A percentile compares a stretch with the other conserved stretches of the same genome.
Evolutionary conservation across 2,797 vertebrate species (phyloP).

Genomic region (Lacerta bilineata): DNA sequence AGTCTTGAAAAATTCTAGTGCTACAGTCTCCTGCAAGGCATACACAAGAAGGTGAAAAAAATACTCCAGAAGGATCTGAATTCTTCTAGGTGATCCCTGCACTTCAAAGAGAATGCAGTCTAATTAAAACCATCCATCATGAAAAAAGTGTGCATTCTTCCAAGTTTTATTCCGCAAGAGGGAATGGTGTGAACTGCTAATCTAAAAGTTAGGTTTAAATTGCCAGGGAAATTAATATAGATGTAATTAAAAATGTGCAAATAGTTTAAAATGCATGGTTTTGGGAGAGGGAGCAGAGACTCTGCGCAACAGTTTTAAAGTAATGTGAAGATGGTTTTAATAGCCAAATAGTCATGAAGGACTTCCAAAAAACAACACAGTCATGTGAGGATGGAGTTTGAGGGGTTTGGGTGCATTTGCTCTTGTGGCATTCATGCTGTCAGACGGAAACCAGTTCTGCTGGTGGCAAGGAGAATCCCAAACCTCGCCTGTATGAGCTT

Average conservation of each 20-base stretch:
- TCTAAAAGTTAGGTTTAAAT: slow-evolving; percentile 49
- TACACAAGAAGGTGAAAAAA: slow-evolving; percentile 34
- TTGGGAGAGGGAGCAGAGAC: slow-evolving; percentile 8
- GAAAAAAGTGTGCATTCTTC: slow-evolving; percentile 60
- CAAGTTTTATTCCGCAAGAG: slow-evolving; percentile 52
- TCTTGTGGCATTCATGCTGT: not conserved
- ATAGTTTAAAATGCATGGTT: slow-evolving; percentile 41
- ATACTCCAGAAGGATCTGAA: slow-evolving; percentile 40
- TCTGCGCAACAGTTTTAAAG: not conserved
- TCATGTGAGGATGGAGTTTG: no score
- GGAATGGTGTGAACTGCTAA: slow-evolving; percentile 33
- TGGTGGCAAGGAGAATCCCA: not conserved
- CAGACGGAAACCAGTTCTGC: not conserved
- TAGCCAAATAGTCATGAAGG: not conserved
- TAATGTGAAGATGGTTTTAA: not conserved
- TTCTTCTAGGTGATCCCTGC: slow-evolving; percentile 31
- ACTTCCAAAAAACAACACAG: no score
- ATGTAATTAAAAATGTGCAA: slow-evolving; percentile 59
- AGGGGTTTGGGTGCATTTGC: not conserved
- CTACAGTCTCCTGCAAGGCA: not conserved
- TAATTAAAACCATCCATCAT: slow-evolving; percentile 66
- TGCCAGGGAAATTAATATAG: slow-evolving; percentile 64
- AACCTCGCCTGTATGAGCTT: no score
- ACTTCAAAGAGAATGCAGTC: slow-evolving; percentile 59
- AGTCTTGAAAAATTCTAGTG: not conserved